Evolutionary conservation across 1,140 invertebrate genomes (phyloP).

Genomic region (Carcinoscorpius rotundicauda): DNA sequence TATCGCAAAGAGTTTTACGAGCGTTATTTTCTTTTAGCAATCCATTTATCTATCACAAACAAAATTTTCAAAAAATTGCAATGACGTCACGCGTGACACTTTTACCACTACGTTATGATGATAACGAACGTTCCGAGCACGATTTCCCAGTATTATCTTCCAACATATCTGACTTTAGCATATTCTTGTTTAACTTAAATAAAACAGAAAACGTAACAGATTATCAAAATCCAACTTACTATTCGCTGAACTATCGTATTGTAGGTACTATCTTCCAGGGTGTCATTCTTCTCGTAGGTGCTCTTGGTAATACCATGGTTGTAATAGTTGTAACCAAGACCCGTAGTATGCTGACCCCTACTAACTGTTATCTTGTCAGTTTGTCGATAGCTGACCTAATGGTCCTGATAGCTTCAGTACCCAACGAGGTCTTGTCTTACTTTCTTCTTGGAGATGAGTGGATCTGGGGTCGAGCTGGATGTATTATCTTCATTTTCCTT

Average conservation of each 20-base stretch:
- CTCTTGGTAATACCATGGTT: constrained; percentile 44
- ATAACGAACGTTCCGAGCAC: no score
- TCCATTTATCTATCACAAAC: no score
- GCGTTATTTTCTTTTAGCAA: no score
- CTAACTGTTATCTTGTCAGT: constrained; percentile 49
- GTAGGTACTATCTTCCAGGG: constrained; percentile 46
- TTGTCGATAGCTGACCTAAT: constrained; percentile 46
- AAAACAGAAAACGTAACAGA: no score
- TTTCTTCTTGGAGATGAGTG: constrained; percentile 44
- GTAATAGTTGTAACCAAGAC: constrained; percentile 39
- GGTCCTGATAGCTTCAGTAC: constrained; percentile 44
- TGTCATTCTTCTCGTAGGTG: constrained; percentile 42
- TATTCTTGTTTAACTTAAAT: no score
- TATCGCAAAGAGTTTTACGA: no score
- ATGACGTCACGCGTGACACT: no score
- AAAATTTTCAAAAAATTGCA: no score
- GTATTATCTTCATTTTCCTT: constrained; percentile 46
- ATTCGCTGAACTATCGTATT: constrained; percentile 39
- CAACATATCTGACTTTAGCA: no score
- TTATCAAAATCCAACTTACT: constrained; percentile 31
- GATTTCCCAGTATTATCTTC: no score
- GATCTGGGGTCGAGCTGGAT: constrained; percentile 46
- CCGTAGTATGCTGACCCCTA: constrained; percentile 44
- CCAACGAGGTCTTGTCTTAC: constrained; percentile 46
- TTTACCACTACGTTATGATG: no score